Percentiles rank a stretch among this genome's conserved stretches.
phyloP scores from a whole-genome alignment of 2,888 invertebrate genomes.

The Spatulosminthurus flaviceps region DNA sequence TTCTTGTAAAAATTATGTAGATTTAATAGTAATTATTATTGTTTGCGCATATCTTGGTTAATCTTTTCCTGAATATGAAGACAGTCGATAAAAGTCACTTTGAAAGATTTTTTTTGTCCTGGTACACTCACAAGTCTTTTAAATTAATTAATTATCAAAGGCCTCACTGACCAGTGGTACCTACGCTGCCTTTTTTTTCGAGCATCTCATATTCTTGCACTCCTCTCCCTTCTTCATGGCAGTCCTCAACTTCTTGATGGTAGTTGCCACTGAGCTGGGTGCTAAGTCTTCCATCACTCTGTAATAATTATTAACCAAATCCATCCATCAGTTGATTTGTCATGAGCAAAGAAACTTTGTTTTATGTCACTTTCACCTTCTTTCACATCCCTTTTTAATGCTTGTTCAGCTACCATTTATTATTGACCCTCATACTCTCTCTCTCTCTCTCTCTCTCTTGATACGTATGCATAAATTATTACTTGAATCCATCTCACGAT shows the following conservation, averaged over 20 bases:
- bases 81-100: conserved; percentile 48
- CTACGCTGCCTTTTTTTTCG: conserved; percentile 63
- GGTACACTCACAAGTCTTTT: conserved; percentile 55
- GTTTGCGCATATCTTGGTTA: conserved; percentile 30
- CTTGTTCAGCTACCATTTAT: too few species aligned
- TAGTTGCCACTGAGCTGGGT: conserved; percentile 62
- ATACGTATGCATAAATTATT: neutral
- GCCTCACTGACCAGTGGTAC: neutral
- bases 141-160: conserved; percentile 44
- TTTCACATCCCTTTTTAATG: neutral
- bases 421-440: neutral
- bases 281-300: conserved; percentile 64
- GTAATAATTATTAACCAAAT: conserved; percentile 12
- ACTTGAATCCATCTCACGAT: neutral
- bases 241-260: conserved; percentile 63
- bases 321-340: neutral
- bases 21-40: too few species aligned
- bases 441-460: too few species aligned
- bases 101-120: conserved; percentile 47
- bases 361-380: conserved; percentile 1
- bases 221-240: conserved; percentile 64
- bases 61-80: conserved; percentile 42
- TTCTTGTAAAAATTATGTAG: conserved; percentile 1
- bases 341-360: neutral
- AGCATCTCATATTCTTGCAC: conserved; percentile 62